phyloP scores from a whole-genome alignment of 2,888 invertebrate genomes.

The Drosophila sordidapex region DNA sequence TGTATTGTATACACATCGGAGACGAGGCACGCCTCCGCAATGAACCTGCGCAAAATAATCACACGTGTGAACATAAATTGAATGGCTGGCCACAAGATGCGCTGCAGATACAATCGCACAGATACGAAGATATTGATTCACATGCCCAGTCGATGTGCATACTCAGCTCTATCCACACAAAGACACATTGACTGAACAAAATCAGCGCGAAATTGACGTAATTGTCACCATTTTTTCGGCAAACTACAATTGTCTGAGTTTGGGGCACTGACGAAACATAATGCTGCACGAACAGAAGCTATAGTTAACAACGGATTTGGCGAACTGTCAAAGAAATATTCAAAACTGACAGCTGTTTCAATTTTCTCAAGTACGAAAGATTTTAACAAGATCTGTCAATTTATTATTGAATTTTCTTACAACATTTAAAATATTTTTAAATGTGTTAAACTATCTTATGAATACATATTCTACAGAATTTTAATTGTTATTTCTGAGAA shows the following conservation, averaged over 20 bases:
- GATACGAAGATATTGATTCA: constrained; percentile 21
- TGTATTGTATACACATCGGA: constrained; percentile 14
- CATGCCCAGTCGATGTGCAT: background rate
- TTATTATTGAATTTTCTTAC: background rate
- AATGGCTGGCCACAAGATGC: constrained; percentile 67
- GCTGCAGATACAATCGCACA: constrained; percentile 54
- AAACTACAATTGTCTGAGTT: constrained; percentile 19
- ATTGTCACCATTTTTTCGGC: constrained; percentile 65
- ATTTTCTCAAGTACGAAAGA: constrained; percentile 1
- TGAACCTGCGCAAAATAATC: constrained; percentile 64
- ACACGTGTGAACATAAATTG: constrained; percentile 74
- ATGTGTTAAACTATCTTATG: background rate
- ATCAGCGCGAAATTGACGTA: constrained; percentile 76
- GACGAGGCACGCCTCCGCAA: constrained; percentile 56
- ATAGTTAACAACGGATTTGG: constrained; percentile 39
- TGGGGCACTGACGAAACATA: constrained; percentile 26
- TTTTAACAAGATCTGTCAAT: constrained; percentile 2
- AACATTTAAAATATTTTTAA: background rate
- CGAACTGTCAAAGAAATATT: constrained; percentile 30
- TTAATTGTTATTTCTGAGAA: background rate
- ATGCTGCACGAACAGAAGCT: constrained; percentile 15
- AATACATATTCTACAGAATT: background rate
- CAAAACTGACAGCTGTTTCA: constrained; percentile 21
- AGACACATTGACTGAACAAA: constrained; percentile 45
- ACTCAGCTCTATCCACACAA: background rate